These are phyloP conservation scores for Drosophila mayaguana DNA, from an alignment of 2,888 invertebrate species.

Conservation along the genomic window DNA sequence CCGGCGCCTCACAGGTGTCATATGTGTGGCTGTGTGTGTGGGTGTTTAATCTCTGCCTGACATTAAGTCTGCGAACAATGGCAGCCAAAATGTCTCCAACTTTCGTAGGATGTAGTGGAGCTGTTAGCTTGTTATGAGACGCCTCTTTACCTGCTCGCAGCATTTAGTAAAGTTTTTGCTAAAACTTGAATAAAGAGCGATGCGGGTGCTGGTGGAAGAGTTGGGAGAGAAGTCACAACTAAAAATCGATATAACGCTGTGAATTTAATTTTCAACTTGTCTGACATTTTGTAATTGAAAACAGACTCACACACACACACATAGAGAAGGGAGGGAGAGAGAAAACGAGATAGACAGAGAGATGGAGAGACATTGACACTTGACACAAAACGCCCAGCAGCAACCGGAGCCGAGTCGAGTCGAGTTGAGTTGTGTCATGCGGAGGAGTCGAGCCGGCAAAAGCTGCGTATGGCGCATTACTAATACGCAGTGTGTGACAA, in stretches of 20 bases:
- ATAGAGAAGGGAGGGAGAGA: slow-evolving; percentile 40
- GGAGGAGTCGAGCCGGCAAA: slow-evolving; percentile 37
- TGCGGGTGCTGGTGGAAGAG: background rate
- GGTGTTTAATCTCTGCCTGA: slow-evolving; percentile 67
- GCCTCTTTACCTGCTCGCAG: slow-evolving; percentile 63
- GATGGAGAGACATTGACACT: slow-evolving; percentile 64
- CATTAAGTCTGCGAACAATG: slow-evolving; percentile 63
- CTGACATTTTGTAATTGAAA: slow-evolving; percentile 81
- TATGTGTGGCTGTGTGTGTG: slow-evolving; percentile 4
- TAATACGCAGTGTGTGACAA: slow-evolving; percentile 81
- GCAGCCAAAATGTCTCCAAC: slow-evolving; percentile 56
- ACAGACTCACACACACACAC: slow-evolving; percentile 17
- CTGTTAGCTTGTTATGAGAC: slow-evolving; percentile 53
- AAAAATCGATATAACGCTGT: slow-evolving; percentile 59
- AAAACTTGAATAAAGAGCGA: slow-evolving; percentile 51
- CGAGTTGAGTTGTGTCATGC: slow-evolving; percentile 8
- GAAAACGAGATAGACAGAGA: background rate
- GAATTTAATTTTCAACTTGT: slow-evolving; percentile 80
- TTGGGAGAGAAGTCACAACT: background rate
- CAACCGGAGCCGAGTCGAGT: slow-evolving; percentile 17
- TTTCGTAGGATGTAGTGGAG: slow-evolving; percentile 32
- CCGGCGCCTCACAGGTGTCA: slow-evolving; percentile 7
- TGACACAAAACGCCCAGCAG: slow-evolving; percentile 58
- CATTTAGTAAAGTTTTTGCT: slow-evolving; percentile 66
- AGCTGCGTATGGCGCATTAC: slow-evolving; percentile 78